Base-by-base conservation (phyloP, 2,888 invertebrate species). In the Sarcophaga subvicina region DNA sequence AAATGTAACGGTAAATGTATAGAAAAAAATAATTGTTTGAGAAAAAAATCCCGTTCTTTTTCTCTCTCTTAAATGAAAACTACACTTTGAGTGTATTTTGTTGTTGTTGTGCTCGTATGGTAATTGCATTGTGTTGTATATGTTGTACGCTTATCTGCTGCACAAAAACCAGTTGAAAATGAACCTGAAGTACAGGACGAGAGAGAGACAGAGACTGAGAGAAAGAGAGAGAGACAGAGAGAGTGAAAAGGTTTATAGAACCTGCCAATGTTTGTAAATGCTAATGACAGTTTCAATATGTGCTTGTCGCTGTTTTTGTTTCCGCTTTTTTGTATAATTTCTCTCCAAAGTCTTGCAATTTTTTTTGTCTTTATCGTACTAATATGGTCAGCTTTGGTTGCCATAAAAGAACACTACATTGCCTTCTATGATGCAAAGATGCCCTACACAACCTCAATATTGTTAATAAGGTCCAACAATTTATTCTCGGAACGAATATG, bases 241-340 rank as follows among this genome's bases (percentile, higher is more conserved):
- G 37, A 8, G 37, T 37, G 37, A 8, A 37, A 37, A 10, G 71
- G 77, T 67, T 77, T 67, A 70, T n/a, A 66, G 47, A 76, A 84
- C 71, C 75, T 76, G 64, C 69, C 77, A 83, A 72, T 77, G 69
- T 27, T 80, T 77, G 69, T 80, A 80, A 86, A 83, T 86, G 80
- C 80, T 86, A 86, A 77, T 86, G 86, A 86, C 83, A 86, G 77
- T 73, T 73, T 80, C 72, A 67, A 63, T 73, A 69, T 69, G 63
- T 62, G 10, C 8, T 37, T 80, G 70, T 60, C 25, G 45, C 54
- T 54, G 75, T 67, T 81, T 3, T 11, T 63, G 49, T 78, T 82
- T 64, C 37, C 37, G 54, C n/a, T 69, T 45, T 64, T 69, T 59
- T 63, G 47, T 27, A 59, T 45, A 11, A 20, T 25, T 47, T 69